Conservation (phyloP, 2,797 vertebrate species). For the Halcyon badia region DNA sequence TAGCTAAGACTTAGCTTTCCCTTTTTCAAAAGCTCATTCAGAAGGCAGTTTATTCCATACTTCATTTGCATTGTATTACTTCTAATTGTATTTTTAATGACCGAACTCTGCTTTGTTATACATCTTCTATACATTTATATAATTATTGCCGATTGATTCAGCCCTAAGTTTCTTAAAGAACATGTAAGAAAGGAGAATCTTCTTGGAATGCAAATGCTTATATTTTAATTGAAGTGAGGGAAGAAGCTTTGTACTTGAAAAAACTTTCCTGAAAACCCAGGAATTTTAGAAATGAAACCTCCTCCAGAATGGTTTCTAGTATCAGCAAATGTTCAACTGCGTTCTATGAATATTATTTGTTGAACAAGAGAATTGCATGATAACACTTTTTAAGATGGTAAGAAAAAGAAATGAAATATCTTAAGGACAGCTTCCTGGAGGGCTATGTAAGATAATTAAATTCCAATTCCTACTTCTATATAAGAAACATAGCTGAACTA, state of each 20-base stretch:
- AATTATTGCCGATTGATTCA: background rate
- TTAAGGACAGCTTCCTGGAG: background rate
- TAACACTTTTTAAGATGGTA: background rate
- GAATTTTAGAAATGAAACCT: background rate
- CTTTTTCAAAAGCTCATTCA: conserved; percentile 13
- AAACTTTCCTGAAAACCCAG: background rate
- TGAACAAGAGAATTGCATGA: background rate
- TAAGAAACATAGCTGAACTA: background rate
- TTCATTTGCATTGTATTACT: background rate
- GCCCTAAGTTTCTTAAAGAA: background rate
- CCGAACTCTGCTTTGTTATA: background rate
- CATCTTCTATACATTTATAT: background rate
- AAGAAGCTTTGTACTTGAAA: background rate
- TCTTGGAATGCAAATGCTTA: background rate
- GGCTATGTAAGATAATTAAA: background rate
- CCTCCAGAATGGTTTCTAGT: background rate
- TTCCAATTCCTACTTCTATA: background rate
- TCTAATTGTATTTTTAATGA: background rate
- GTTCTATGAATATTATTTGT: background rate
- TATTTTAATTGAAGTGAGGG: background rate
- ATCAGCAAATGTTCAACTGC: background rate
- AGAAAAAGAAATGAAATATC: background rate
- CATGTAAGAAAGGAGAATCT: background rate
- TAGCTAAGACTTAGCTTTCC: conserved; percentile 29
- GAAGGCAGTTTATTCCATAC: background rate